phyloP scores from a whole-genome alignment of 2,113 vertebrate species.

The Sander lucioperca region DNA sequence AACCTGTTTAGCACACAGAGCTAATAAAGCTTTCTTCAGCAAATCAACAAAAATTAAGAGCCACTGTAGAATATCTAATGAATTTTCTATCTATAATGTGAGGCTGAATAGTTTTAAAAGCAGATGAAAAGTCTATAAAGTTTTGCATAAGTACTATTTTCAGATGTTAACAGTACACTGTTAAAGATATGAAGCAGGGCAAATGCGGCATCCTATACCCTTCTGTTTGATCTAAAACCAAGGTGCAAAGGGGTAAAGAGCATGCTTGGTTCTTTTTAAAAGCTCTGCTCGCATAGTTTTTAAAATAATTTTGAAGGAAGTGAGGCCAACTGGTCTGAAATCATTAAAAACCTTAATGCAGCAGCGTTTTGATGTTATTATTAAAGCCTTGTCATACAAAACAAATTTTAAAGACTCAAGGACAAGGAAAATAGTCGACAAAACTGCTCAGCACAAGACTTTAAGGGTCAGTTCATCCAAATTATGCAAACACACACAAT shows the following conservation, averaged over 20 bases:
- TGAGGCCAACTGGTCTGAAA: not conserved
- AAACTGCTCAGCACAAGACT: conserved; percentile 1
- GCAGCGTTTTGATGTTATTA: not conserved
- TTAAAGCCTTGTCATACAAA: not conserved
- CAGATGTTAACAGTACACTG: not conserved
- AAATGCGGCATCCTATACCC: not conserved
- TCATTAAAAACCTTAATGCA: not conserved
- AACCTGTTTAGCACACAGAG: not conserved
- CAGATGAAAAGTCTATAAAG: not conserved
- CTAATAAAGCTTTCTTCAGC: not conserved
- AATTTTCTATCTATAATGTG: not conserved
- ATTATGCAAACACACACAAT: not conserved
- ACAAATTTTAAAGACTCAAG: not conserved
- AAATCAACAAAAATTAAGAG: conserved; percentile 15
- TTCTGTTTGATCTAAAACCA: conserved; percentile 15
- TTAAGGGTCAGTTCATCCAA: not conserved
- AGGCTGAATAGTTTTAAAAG: not conserved
- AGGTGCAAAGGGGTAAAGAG: not conserved
- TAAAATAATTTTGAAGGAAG: not conserved
- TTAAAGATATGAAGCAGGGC: not conserved
- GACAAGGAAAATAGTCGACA: not conserved
- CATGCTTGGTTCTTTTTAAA: conserved; percentile 5
- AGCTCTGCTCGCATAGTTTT: not conserved
- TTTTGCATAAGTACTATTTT: not conserved
- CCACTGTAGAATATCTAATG: not conserved